Percentiles rank a stretch among this genome's conserved stretches.
phyloP scores from a whole-genome alignment of 1,140 invertebrate species.

The Drosophila micromelanica region DNA sequence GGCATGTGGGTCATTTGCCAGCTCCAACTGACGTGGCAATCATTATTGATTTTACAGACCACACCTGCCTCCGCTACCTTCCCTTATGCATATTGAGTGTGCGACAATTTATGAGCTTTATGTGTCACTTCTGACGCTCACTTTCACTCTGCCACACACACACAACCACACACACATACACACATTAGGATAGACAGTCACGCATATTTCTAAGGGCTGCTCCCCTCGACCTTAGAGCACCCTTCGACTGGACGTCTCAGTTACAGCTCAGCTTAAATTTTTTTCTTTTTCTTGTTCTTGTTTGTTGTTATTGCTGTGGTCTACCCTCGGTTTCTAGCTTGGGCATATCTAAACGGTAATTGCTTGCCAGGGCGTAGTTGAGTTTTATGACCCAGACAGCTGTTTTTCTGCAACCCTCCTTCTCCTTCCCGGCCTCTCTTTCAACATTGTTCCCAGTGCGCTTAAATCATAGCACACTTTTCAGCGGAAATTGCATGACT shows the following conservation, averaged over 20 bases:
- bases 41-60: slow-evolving; percentile 67
- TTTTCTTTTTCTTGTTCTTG: neutral
- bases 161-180: slow-evolving; percentile 1
- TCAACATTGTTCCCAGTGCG: neutral
- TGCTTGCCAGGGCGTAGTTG: slow-evolving; percentile 77
- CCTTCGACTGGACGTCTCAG: slow-evolving; percentile 66
- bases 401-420: slow-evolving; percentile 39
- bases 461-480: slow-evolving; percentile 62
- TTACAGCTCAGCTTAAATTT: slow-evolving; percentile 47
- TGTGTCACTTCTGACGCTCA: slow-evolving; percentile 80
- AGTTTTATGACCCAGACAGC: slow-evolving; percentile 76
- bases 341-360: slow-evolving; percentile 75
- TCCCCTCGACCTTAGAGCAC: slow-evolving; percentile 19
- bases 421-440: no score
- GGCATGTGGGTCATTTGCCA: slow-evolving; percentile 41
- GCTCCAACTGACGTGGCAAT: slow-evolving; percentile 53
- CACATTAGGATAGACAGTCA: slow-evolving; percentile 40
- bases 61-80: slow-evolving; percentile 7
- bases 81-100: slow-evolving; percentile 65
- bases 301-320: slow-evolving; percentile 17
- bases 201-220: slow-evolving; percentile 44
- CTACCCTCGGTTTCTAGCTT: slow-evolving; percentile 6
- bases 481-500: slow-evolving; percentile 23
- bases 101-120: slow-evolving; percentile 80
- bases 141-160: slow-evolving; percentile 62